Evolutionary conservation across 2,113 vertebrate species (phyloP), one percentile per base, ranked within the genome.

Genomic region (Callipepla squamata): DNA sequence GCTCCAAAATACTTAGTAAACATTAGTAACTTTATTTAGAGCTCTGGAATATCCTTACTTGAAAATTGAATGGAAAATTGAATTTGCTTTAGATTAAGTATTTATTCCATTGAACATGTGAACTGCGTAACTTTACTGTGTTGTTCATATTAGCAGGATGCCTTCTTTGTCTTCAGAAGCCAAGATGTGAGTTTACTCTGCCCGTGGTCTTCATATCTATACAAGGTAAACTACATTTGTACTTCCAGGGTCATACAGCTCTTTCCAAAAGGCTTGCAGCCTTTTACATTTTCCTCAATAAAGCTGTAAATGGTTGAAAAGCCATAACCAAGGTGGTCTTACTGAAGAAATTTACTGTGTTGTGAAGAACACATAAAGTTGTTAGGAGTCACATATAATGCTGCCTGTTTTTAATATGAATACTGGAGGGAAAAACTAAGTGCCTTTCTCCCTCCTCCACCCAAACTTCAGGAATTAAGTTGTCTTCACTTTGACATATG

Each of bases 51-150:
- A 55, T 91, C 85, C 75, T 95, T 62, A 34, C 75, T 94, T 91
- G 75, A 89, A 87, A 94, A 82, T 73, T 80, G 72, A 91, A 62
- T 77, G 90, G 92, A 95, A 96, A 94, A 95, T 85, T 87, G 92
- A 82, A 95, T 92, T 92, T 94, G 20, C 94, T 95, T 95, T 93
- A 93, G 85, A 94, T 93, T 90, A 86, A 93, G 63, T 82, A 85
- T 87, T 94, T 95, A 89, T 63, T 91, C 57, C 91, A 69, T 73
- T 76, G 70, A 87, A 81, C 66, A 69, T 87, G 75, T 87, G 93
- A 92, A 74, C 74, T 85, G 92, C 84, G 95, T 94, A 87, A 76
- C 80, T 75, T 91, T 70, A 78, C 62, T 89, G 4, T 86, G 73
- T 92, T 92, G 87, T 96, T 91, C 84, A 50, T 95, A 89, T 94